Evolutionary conservation across 2,113 vertebrate species (phyloP), one percentile per base, ranked within the genome.

Genomic region (Tachycineta bicolor): DNA sequence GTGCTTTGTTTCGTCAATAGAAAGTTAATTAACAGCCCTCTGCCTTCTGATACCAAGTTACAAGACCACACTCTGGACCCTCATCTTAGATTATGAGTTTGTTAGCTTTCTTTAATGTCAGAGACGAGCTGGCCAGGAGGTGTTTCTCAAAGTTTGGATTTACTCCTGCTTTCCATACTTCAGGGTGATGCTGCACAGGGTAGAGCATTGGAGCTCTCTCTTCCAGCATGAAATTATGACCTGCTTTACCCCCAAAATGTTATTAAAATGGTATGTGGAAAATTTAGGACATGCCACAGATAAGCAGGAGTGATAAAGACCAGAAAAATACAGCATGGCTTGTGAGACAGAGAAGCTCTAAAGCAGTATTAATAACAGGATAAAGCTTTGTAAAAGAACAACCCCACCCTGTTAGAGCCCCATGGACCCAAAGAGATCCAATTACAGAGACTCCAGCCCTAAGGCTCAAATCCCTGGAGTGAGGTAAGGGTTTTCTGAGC

Each of bases 11-110:
- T 96, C 33, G 0, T 96, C 93, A 93, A 73, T 64, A 95, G 90
- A 84, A 96, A 96, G 93, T 97, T 96, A 95, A 97, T 97, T 96
- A 96, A 92, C 83, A 95, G 24, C 71, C 90, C 76, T 94, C 84
- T 87, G 84, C 87, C 74, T 95, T 94, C 92, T 95, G 87, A 90
- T 91, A 77, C 44, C 16, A 62, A 46, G 79, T 71, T 87, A 71
- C 19, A 78, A 85, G 25, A 25, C 55, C 67, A 44, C 52, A 22
- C 55, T 85, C 39, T 13, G 74, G 85, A 47, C 69, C 80, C 71
- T 93, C 78, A 92, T 94, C 88, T 94, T 90, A 71, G 73, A 84
- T 87, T 71, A 93, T 75, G 88, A 94, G 49, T 93, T 87, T 77
- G 34, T 71, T 90, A 0, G 0, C 67, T 87, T 87, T 33, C 84